Conservation (phyloP, 2,888 invertebrate species). For the Osedax fenrisi region DNA sequence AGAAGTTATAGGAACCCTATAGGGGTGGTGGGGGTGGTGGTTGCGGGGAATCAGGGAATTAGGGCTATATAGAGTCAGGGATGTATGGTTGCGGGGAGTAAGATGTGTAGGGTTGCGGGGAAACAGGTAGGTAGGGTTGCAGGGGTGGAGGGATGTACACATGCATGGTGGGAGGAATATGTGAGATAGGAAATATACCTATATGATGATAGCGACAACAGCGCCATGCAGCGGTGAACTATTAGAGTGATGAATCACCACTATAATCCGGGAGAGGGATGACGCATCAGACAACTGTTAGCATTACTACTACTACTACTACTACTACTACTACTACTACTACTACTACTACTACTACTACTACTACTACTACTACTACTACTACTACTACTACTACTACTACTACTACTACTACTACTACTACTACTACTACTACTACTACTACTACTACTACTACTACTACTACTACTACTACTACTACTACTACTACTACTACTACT, state of each 20-base stretch:
- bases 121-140: too few relatives aligned
- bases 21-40: too few relatives aligned
- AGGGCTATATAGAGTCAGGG: too few relatives aligned
- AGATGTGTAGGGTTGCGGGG: too few relatives aligned
- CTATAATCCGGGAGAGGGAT: not conserved
- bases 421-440: conserved; percentile 34
- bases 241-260: too few relatives aligned
- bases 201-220: not conserved
- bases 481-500: conserved; percentile 34
- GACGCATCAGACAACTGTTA: not conserved
- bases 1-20: too few relatives aligned
- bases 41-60: too few relatives aligned
- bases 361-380: conserved; percentile 31
- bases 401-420: conserved; percentile 33
- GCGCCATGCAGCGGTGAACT: too few relatives aligned
- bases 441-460: conserved; percentile 34
- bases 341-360: conserved; percentile 28
- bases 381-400: conserved; percentile 29
- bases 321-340: conserved; percentile 28
- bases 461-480: conserved; percentile 34
- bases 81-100: too few relatives aligned
- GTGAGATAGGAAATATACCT: not conserved
- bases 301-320: conserved; percentile 32
- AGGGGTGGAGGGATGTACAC: too few relatives aligned
- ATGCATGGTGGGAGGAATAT: too few relatives aligned